Base-by-base conservation (phyloP, 2,797 vertebrate genomes). In the Falco peregrinus region DNA sequence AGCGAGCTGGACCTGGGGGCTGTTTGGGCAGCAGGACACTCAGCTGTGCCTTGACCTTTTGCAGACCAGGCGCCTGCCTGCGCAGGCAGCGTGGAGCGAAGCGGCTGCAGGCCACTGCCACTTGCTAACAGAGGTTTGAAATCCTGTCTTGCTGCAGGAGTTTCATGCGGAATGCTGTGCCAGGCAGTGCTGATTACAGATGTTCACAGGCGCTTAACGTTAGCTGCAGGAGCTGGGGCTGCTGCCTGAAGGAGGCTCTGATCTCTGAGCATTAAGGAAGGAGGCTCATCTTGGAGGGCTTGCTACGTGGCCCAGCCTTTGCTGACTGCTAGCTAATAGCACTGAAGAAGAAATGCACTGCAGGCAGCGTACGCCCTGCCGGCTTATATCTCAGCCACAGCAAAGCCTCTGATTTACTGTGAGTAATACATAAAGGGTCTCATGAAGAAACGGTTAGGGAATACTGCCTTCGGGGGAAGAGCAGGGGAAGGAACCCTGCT, bases 1-100 rank as follows among this genome's bases (percentile, higher is more conserved):
- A 3, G 35, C 0, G 5, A 54, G 41, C 29, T 0, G 5, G 21
- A 18, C 24, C 31, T 2, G 2, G 7, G 54, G 45, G 57, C 15
- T 10, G 28, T 33, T 20, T 3, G 3, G 26, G 74, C 59, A 26
- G 53, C 24, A 2, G 39, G 39, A 2, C 3, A 56, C 48, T 48
- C 41, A 28, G 51, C 60, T 6, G 7, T 1, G 8, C 68, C 35
- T 4, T 6, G 56, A 11, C 64, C 51, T 39, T 10, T 4, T 6
- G n/a, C 56, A 11, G 71, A 29, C 29, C 67, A 3, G n/a, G 37
- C 1, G 6, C 10, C 60, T 25, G 18, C n/a, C 63, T 5, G 2
- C n/a, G 51, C 59, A 3, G 18, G 59, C 35, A 5, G 18, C 1
- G 5, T 2, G 13, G 51, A 9, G 83, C 11, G 2, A 43, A 43